phyloP scores from a whole-genome alignment of 2,113 vertebrate genomes.

The Rutilus rutilus region DNA sequence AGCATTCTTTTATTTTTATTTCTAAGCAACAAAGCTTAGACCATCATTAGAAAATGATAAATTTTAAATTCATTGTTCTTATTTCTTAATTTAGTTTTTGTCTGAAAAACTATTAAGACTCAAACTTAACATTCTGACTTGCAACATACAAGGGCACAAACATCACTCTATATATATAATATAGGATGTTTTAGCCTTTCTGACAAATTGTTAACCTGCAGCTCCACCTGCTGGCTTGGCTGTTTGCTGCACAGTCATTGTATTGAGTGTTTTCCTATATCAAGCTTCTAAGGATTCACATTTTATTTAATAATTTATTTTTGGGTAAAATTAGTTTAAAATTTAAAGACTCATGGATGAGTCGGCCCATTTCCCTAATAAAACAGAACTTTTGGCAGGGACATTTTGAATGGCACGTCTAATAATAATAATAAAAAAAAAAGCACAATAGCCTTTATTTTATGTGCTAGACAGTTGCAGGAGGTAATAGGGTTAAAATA shows the following conservation, averaged over 20 bases:
- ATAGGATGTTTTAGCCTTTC: neutral
- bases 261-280: neutral
- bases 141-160: neutral
- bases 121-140: neutral
- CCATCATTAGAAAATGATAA: neutral
- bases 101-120: neutral
- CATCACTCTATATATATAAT: neutral
- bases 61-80: neutral
- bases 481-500: neutral
- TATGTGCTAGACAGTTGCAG: neutral
- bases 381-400: too few species aligned
- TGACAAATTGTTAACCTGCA: neutral
- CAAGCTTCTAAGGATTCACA: neutral
- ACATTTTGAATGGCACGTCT: too few species aligned
- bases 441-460: neutral
- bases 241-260: neutral
- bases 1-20: neutral
- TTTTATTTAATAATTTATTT: too few species aligned
- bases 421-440: too few species aligned
- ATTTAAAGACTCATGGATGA: too few species aligned
- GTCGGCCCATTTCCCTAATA: too few species aligned
- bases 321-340: too few species aligned
- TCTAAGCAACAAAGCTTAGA: neutral
- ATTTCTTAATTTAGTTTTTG: neutral
- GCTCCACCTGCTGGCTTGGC: conserved; percentile 11